Evolutionary conservation across 2,797 vertebrate species (phyloP), one percentile per base, ranked within the genome.

Genomic region (Sylvilagus floridanus): DNA sequence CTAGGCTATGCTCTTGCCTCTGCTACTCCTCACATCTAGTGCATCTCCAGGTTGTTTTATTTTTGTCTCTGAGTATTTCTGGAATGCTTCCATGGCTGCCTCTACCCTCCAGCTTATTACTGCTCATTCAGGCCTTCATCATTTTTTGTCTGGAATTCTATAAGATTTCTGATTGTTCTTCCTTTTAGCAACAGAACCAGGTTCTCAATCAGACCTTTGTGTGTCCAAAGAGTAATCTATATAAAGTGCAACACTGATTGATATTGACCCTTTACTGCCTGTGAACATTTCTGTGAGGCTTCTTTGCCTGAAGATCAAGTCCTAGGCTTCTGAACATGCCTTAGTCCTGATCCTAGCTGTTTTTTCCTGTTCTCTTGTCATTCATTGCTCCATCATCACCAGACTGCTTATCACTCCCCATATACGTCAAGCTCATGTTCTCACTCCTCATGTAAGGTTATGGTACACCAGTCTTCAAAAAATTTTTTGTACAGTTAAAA

Each of bases 131-230:
- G 54, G 62, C 16, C 65, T 52, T 2, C 54, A 19, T 82, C 21
- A 47, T 75, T 85, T 73, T 73, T 87, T 83, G 30, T 91, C 30
- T 66, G 54, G n/a, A 85, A 69, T 65, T 91, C 54, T 72, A 32
- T 69, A 84, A 69, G 50, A 28, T 94, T 91, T 50, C 81, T 87
- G 30, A 83, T 78, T 76, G 7, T 30, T 71, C 30, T 94, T 84
- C n/a, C 32, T 92, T 90, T 82, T 94, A 73, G 21, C 71, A 32
- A 13, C 28, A 65, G 30, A 62, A 66, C 22, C n/a, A 83, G 54
- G 54, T 57, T 75, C 37, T 90, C 63, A 72, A 1, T 21, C 24
- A 87, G 88, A 79, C 26, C 84, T 86, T 12, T 4, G 19, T 76
- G n/a, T 72, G 42, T 28, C 35, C 52, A 77, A 17, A 63, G 52